These are phyloP conservation scores for Amphiduros pacificus DNA, from an alignment of 2,888 invertebrate species.

Conservation along the genomic window DNA sequence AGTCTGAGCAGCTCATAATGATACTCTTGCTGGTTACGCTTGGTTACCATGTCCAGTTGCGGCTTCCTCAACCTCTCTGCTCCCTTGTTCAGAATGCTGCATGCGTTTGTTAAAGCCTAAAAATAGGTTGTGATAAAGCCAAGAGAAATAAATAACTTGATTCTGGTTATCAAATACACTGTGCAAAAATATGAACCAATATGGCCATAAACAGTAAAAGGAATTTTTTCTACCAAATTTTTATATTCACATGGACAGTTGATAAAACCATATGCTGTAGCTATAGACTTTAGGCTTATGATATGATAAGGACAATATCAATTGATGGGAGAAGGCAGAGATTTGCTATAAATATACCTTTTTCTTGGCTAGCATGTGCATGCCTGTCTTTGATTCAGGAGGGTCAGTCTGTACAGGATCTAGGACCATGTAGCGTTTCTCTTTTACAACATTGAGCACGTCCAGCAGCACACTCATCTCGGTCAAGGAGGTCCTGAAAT, in stretches of 20 bases:
- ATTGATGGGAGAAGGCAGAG: background rate
- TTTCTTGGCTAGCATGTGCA: slow-evolving; percentile 89
- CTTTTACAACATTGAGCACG: slow-evolving; percentile 88
- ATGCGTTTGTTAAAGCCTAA: slow-evolving; percentile 80
- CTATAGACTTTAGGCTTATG: too few species aligned
- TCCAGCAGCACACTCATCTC: slow-evolving; percentile 91
- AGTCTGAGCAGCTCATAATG: slow-evolving; percentile 86
- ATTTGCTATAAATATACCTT: too few species aligned
- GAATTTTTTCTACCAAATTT: too few species aligned
- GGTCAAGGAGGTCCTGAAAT: slow-evolving; percentile 75
- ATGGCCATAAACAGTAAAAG: too few species aligned
- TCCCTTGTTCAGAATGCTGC: slow-evolving; percentile 79
- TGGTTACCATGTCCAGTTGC: slow-evolving; percentile 59
- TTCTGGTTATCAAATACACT: background rate
- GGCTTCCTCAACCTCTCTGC: slow-evolving; percentile 83
- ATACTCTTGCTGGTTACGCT: slow-evolving; percentile 78
- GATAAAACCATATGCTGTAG: too few species aligned
- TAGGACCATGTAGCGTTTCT: slow-evolving; percentile 90
- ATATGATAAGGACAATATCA: background rate
- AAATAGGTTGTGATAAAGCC: background rate
- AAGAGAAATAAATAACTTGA: background rate
- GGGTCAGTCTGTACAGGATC: slow-evolving; percentile 83
- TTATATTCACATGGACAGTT: too few species aligned
- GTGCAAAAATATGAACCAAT: too few species aligned
- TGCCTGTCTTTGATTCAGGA: slow-evolving; percentile 81